phyloP scores from a whole-genome alignment of 2,113 vertebrate species.

The Platysteira castanea region DNA sequence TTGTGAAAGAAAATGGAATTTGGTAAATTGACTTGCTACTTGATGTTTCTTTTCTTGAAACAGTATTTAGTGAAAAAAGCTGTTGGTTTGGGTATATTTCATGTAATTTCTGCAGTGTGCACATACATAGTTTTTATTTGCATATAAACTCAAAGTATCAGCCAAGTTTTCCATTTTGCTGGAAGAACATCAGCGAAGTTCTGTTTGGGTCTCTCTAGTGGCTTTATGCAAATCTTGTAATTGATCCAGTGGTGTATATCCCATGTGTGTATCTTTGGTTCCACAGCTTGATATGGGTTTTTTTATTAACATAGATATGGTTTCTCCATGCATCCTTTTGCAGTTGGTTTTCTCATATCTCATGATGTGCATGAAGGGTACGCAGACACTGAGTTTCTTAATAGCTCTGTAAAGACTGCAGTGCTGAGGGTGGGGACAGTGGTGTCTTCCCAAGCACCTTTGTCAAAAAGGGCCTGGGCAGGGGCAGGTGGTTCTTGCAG shows the following conservation, averaged over 20 bases:
- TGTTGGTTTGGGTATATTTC: background rate
- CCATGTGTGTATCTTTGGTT: background rate
- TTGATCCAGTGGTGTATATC: background rate
- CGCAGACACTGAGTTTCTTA: background rate
- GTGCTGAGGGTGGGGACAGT: no score
- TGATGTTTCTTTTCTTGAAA: background rate
- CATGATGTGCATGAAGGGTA: accelerated
- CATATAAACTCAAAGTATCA: background rate
- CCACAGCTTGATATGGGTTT: background rate
- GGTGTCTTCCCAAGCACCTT: background rate
- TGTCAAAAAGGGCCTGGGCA: background rate
- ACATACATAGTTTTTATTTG: background rate
- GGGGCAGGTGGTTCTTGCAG: background rate
- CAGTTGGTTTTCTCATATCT: background rate
- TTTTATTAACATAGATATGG: background rate
- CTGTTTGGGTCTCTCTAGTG: accelerated
- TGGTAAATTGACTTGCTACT: background rate
- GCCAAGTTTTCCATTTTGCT: background rate
- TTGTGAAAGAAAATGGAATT: background rate
- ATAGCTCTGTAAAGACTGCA: background rate
- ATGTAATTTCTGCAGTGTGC: background rate
- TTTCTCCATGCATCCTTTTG: background rate
- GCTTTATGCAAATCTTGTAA: background rate
- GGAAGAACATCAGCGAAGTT: background rate
- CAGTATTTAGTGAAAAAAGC: background rate